Evolutionary conservation across 2,113 vertebrate genomes (phyloP), one percentile per base, ranked within the genome.

Genomic region (human (Homo sapiens)): DNA sequence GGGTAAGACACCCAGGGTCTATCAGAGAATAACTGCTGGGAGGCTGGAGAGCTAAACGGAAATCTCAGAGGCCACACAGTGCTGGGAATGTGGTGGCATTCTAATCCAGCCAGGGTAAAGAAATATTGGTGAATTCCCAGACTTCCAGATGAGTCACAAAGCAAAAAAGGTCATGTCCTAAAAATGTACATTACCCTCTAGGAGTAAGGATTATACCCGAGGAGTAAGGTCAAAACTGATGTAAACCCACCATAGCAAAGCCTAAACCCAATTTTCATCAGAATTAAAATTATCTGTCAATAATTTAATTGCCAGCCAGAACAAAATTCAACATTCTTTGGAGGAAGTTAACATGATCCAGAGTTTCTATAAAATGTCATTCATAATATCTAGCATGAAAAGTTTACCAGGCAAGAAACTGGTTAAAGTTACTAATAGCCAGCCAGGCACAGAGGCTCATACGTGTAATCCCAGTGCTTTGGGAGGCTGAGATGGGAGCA

Each of bases 291-390:
- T n/a, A 92, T 50, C 43, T 70, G 16, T 68, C 82, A 92, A 8
- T 52, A 50, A 82, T 25, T 91, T 48, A 80, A 75, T 25, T n/a
- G 45, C 52, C 32, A 66, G 20, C 14, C 27, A 45, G 38, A 94
- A 91, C 12, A 94, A 55, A 96, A 91, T 57, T 81, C 81, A 96
- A 73, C 16, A 75, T 27, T 81, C 43, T 87, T 92, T 57, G 32
- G 40, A 52, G 22, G 40, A 88, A 22, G 27, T n/a, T 48, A 90
- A n/a, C 30, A 70, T n/a, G 68, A 96, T 43, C 48, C 50, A 91
- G 22, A 88, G 55, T 8, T 72, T 78, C 76, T 89, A 79, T 38
- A 89, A 72, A 89, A 43, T 83, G 78, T 40, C 30, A 50, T 30
- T 43, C 72, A 72, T 8, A 72, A 25, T 61, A 78, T 25, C 25